A percentile compares a stretch with the other conserved stretches of the same genome.
Conservation (phyloP, 2,113 vertebrate genomes). For the Passerina amoena region DNA sequence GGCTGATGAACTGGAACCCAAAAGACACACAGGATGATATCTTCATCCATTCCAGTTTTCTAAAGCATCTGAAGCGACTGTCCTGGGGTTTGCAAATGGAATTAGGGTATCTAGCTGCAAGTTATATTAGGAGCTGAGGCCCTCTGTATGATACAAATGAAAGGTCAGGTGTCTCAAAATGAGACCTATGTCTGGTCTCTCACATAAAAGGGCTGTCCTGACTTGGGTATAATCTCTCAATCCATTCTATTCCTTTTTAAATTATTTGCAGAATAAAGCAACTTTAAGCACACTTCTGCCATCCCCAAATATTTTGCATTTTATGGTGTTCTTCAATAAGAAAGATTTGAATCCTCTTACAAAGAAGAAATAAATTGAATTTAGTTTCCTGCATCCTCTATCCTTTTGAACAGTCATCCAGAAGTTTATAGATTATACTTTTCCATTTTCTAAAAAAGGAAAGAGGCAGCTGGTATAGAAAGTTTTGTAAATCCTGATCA, state of each 20-base stretch:
- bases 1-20: not conserved
- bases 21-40: not conserved
- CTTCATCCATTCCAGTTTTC: not conserved
- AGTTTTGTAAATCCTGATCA: not conserved
- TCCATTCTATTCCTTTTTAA: not conserved
- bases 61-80: not conserved
- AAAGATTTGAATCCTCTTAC: not conserved
- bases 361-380: not conserved
- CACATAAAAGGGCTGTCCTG: not conserved
- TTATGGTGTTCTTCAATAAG: not conserved
- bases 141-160: accelerated
- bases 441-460: not conserved
- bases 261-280: not conserved
- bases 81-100: not conserved
- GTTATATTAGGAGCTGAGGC: not conserved
- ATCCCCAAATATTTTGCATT: not conserved
- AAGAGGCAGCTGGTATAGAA: not conserved
- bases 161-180: not conserved
- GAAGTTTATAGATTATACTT: not conserved
- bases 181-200: not conserved
- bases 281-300: not conserved
- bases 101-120: not conserved
- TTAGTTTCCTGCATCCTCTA: not conserved
- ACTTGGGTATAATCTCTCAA: not conserved
- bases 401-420: not conserved